Base-by-base conservation (phyloP, 2,113 vertebrate species). In the Catharus fuscescens region DNA sequence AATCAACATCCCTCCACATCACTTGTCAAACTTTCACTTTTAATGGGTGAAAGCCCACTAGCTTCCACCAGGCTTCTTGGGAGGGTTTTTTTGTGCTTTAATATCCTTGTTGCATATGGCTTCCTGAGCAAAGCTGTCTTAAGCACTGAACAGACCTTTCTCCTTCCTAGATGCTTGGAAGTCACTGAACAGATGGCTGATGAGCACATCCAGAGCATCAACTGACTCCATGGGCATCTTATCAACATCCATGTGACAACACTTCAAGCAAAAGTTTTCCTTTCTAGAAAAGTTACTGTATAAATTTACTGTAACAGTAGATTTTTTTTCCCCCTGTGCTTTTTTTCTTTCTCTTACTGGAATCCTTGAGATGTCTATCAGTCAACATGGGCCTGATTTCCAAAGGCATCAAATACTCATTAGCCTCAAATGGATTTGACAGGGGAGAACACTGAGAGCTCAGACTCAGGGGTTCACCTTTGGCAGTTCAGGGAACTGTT, bases 121-220 rank as follows among this genome's bases (percentile, higher is more conserved):
- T 86, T 86, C 59, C 54, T 54, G 42, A 78, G 71, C 50, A 86
- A 90, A 87, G 81, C 72, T 94, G 52, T 95, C 88, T 79, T 36
- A 69, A 66, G 62, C 45, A 77, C 36, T 66, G 65, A 61, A 81
- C 36, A 92, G 81, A 60, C 52, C 80, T 72, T 79, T 84, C 70
- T 92, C 74, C 26, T 70, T 85, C 4, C 6, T 45, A 77, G 36
- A 74, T 45, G 38, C 24, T 71, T 70, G 38, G 24, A 79, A 95
- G 42, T 64, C 90, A 82, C 44, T 31, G 89, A 96, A 94, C 95
- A 95, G 95, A 95, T 95, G 96, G 86, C 44, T 93, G 86, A 89
- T 40, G 40, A 92, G 78, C 70, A 45, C 54, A 92, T 90, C 57
- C 77, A 79, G 61, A 90, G 73, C 54, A 89, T 76, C 64, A 87